phyloP scores from a whole-genome alignment of 1,140 invertebrate genomes.

The Lysiphlebus fabarum region DNA sequence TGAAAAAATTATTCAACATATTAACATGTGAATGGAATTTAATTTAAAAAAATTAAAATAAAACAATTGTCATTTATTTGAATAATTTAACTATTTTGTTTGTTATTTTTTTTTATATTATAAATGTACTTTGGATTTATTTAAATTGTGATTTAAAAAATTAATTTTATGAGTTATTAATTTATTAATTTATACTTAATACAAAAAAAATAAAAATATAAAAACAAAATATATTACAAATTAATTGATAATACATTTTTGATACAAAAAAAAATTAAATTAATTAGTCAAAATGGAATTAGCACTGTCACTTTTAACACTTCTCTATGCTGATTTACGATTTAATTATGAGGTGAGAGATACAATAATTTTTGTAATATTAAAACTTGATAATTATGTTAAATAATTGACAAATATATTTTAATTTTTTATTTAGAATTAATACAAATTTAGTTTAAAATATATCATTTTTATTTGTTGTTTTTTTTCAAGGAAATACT shows the following conservation, averaged over 20 bases:
- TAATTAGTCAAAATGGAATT: conserved; percentile 26
- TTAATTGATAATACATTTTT: neutral
- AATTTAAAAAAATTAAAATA: no score
- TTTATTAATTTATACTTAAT: neutral
- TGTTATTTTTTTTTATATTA: no score
- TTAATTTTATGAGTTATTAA: neutral
- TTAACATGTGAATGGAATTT: no score
- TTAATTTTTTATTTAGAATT: neutral
- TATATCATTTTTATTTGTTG: conserved; percentile 9
- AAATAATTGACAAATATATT: neutral
- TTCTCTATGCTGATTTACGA: conserved; percentile 26
- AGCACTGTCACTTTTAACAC: conserved; percentile 24
- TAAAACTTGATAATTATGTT: neutral
- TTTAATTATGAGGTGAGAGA: conserved; percentile 27
- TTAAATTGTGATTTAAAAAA: neutral
- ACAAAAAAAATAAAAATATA: no score
- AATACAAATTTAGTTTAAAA: neutral
- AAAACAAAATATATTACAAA: no score
- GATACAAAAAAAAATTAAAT: no score
- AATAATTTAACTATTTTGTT: no score
- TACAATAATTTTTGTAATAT: conserved; percentile 4
- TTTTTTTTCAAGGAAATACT: conserved; percentile 26
- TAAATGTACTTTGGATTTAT: no score
- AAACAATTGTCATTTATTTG: no score
- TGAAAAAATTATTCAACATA: no score